Evolutionary conservation across 2,888 invertebrate genomes (phyloP), one percentile per base, ranked within the genome.

Genomic region (Amblyteles armatorius): DNA sequence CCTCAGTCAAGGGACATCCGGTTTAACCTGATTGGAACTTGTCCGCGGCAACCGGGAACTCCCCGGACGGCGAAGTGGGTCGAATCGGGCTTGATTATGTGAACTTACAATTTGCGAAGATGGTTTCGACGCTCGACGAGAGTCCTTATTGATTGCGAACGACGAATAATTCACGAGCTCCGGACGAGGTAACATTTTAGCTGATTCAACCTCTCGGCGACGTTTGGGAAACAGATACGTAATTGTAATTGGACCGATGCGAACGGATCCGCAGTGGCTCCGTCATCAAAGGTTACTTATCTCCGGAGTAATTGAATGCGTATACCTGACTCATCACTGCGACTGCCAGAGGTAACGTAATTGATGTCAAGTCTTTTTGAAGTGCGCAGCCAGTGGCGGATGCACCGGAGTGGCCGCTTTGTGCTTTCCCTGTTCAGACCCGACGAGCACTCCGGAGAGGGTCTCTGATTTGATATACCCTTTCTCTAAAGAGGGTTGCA

Each of bases 11-110:
- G n/a, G 67, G 82, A 82, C 67, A 72, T 85, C 82, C 84, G 79
- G 74, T 72, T 3, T 85, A 85, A 85, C 82, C 74, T 85, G 84
- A 85, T 85, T 85, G 69, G 50, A 78, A 82, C 78, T 81, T 74
- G 82, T 82, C 74, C 67, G 55, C 40, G 13, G 76, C 79, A 82
- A 85, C 76, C 79, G 22, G 1, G 78, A 57, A 76, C 40, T 60
- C 63, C 50, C 50, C 69, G 16, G 48, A 76, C 55, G 52, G 33
- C 6, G 26, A 6, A 48, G 7, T 16, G 33, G 22, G 52, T 50
- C 40, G n/a, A 50, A 80, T 77, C 67, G 50, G 26, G 67, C 33
- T 36, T 73, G 55, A 69, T 68, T 50, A 60, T 60, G 68, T 50
- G 77, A 16, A 79, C 79, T 80, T 77, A 60, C 65, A 48, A 68